These are phyloP conservation scores for Lepidurus apus DNA, from an alignment of 1,140 invertebrate species.

Conservation along the genomic window DNA sequence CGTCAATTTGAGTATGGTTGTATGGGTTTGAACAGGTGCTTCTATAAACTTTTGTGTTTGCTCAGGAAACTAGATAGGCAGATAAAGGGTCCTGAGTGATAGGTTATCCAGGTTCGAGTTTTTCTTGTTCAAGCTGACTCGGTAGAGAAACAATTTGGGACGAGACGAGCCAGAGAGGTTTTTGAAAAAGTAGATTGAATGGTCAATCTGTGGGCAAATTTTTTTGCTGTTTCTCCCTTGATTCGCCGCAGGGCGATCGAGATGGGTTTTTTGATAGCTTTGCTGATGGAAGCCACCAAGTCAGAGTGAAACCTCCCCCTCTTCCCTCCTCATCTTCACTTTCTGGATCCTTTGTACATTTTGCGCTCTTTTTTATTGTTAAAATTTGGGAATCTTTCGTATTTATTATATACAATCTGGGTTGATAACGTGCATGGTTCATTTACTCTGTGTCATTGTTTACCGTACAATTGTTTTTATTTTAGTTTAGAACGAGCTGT, in stretches of 20 bases:
- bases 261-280: conserved; percentile 14
- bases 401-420: too few relatives aligned
- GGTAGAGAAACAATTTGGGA: not conserved
- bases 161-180: not conserved
- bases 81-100: not conserved
- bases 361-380: not conserved
- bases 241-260: not conserved
- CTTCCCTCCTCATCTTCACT: not conserved
- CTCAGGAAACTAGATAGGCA: not conserved
- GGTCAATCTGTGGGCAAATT: not conserved
- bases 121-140: not conserved
- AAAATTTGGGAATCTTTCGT: too few relatives aligned
- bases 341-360: not conserved
- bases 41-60: not conserved
- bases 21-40: not conserved
- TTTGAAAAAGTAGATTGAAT: not conserved
- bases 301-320: not conserved
- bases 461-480: too few relatives aligned
- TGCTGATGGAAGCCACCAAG: conserved; percentile 18
- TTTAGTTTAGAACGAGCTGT: too few relatives aligned
- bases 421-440: too few relatives aligned
- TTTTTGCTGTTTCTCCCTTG: not conserved
- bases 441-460: too few relatives aligned
- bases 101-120: not conserved
- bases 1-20: not conserved